Conservation (phyloP, 2,888 invertebrate genomes). For the Mythimna lalbum region DNA sequence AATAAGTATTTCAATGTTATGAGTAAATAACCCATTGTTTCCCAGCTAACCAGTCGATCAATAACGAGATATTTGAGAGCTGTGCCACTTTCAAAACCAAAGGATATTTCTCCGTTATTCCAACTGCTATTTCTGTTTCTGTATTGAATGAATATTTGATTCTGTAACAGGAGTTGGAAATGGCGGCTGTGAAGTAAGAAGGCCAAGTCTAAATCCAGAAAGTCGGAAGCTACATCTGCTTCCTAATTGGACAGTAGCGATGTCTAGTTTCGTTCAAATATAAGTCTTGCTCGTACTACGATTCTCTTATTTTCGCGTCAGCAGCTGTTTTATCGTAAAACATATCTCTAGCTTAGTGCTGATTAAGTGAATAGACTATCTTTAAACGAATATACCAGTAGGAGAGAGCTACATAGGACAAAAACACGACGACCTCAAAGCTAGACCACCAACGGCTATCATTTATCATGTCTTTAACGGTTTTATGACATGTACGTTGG, state of each 20-base stretch:
- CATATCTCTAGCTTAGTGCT: neutral
- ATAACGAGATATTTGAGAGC: slow-evolving; percentile 59
- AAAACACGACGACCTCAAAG: too few relatives aligned
- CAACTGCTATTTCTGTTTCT: slow-evolving; percentile 70
- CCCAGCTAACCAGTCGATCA: slow-evolving; percentile 40
- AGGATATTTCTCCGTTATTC: slow-evolving; percentile 61
- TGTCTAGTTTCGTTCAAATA: slow-evolving; percentile 64
- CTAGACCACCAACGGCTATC: too few relatives aligned
- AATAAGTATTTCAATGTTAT: neutral
- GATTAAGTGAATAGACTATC: neutral
- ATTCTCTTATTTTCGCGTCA: slow-evolving; percentile 3
- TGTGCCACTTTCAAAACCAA: slow-evolving; percentile 62
- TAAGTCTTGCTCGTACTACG: slow-evolving; percentile 19
- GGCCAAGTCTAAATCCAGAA: slow-evolving; percentile 75
- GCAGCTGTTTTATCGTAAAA: slow-evolving; percentile 24
- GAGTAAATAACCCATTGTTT: slow-evolving; percentile 28
- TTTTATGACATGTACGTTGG: too few relatives aligned
- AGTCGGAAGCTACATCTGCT: slow-evolving; percentile 67
- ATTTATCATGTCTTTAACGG: too few relatives aligned
- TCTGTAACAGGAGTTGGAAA: slow-evolving; percentile 48
- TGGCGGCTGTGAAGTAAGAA: slow-evolving; percentile 64
- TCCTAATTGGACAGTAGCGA: slow-evolving; percentile 76
- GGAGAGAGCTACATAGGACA: neutral
- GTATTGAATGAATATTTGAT: slow-evolving; percentile 75
- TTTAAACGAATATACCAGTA: neutral